Percentiles rank a stretch among this genome's conserved stretches.
phyloP scores from a whole-genome alignment of 2,888 invertebrate species.

The Podabrus alpinus region DNA sequence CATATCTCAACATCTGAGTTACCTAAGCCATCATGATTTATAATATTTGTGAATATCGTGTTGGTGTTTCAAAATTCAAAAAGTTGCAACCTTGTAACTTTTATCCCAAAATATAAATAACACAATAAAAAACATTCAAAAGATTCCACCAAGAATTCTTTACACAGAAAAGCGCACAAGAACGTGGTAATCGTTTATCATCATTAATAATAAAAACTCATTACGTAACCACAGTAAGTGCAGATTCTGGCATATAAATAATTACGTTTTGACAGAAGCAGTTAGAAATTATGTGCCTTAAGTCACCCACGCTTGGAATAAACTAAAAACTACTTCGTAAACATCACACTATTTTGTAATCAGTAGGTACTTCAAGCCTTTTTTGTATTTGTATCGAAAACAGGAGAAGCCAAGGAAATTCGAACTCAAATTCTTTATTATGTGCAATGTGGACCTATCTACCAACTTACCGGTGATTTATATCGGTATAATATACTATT shows the following conservation, averaged over 20 bases:
- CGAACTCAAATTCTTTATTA: not conserved
- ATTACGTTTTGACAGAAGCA: slow-evolving; percentile 29
- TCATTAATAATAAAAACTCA: slow-evolving; percentile 37
- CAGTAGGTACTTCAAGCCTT: too few species aligned
- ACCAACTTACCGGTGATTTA: too few species aligned
- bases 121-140: not conserved
- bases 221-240: slow-evolving; percentile 33
- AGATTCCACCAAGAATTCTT: not conserved
- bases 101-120: not conserved
- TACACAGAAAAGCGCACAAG: not conserved
- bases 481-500: not conserved
- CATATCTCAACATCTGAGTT: slow-evolving; percentile 41
- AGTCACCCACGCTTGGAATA: slow-evolving; percentile 1
- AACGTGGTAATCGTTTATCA: slow-evolving; percentile 20
- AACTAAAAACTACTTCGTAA: not conserved
- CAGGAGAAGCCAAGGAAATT: not conserved
- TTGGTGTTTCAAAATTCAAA: slow-evolving; percentile 2
- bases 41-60: slow-evolving; percentile 11
- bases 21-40: slow-evolving; percentile 41
- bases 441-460: too few species aligned
- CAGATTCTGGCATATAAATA: slow-evolving; percentile 31
- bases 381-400: not conserved
- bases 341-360: not conserved
- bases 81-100: not conserved
- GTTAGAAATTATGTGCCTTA: slow-evolving; percentile 14